These are phyloP conservation scores for Tokudaia muenninki DNA, from an alignment of 2,797 vertebrate genomes.

Conservation along the genomic window DNA sequence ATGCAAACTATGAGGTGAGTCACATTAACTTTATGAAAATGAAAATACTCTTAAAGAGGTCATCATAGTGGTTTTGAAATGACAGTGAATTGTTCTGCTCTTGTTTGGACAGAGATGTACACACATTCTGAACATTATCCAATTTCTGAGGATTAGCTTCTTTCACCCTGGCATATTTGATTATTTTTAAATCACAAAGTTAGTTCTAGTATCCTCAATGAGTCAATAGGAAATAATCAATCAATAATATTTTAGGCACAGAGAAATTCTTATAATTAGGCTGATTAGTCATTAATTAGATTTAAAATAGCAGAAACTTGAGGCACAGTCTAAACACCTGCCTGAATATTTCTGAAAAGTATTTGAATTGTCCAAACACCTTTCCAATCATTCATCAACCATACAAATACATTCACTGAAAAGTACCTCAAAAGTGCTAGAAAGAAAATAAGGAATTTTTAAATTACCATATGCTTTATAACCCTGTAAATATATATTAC, in stretches of 20 bases:
- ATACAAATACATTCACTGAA: neutral
- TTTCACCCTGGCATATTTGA: neutral
- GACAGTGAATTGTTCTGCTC: neutral
- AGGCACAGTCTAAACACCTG: slow-evolving; percentile 26
- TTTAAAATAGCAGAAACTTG: neutral
- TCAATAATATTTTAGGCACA: slow-evolving; percentile 15
- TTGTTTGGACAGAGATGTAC: neutral
- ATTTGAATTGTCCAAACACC: neutral
- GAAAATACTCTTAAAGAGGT: neutral
- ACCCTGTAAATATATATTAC: neutral
- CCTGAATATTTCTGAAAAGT: slow-evolving; percentile 25
- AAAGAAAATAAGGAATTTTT: slow-evolving; percentile 45
- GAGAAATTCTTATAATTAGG: slow-evolving; percentile 39
- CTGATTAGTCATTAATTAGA: slow-evolving; percentile 38
- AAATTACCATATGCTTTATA: slow-evolving; percentile 30
- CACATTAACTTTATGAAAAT: neutral
- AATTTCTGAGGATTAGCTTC: neutral
- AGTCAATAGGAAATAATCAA: slow-evolving; percentile 55
- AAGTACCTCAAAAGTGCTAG: slow-evolving; percentile 10
- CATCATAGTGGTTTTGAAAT: slow-evolving; percentile 25
- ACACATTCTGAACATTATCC: neutral
- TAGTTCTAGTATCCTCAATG: slow-evolving; percentile 42
- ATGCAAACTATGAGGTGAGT: neutral
- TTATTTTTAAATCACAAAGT: slow-evolving; percentile 32
- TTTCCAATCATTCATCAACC: neutral